These are phyloP conservation scores for Chrysolina americana DNA, from an alignment of 2,888 invertebrate genomes.

Conservation along the genomic window DNA sequence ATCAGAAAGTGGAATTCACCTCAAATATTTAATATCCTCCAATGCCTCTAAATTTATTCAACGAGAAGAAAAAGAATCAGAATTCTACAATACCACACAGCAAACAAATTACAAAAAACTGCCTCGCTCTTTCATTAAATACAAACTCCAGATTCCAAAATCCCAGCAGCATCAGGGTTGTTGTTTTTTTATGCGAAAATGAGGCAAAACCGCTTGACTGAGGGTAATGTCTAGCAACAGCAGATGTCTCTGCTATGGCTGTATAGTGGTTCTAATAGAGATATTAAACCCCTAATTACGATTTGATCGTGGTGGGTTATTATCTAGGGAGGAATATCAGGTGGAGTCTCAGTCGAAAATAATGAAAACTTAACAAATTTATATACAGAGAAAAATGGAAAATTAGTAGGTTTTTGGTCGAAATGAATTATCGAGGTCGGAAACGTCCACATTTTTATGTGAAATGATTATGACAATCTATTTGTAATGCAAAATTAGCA, in stretches of 20 bases:
- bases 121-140: slow-evolving; percentile 39
- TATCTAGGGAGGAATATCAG: slow-evolving; percentile 29
- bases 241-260: slow-evolving; percentile 50
- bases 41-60: slow-evolving; percentile 33
- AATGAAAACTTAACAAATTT: slow-evolving; percentile 27
- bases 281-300: slow-evolving; percentile 57
- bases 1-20: slow-evolving; percentile 30
- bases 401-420: not conserved
- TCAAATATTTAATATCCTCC: slow-evolving; percentile 5
- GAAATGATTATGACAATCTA: too few species aligned
- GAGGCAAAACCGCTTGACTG: slow-evolving; percentile 38
- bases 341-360: slow-evolving; percentile 34
- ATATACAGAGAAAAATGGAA: slow-evolving; percentile 38
- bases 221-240: slow-evolving; percentile 40
- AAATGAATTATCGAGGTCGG: too few species aligned
- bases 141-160: slow-evolving; percentile 38
- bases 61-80: slow-evolving; percentile 30
- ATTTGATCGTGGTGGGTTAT: slow-evolving; percentile 51
- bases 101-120: slow-evolving; percentile 37
- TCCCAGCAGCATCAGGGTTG: slow-evolving; percentile 6
- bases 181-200: slow-evolving; percentile 33
- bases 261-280: slow-evolving; percentile 53
- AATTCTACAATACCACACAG: slow-evolving; percentile 27
- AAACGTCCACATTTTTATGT: too few species aligned
- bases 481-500: too few species aligned